Evolutionary conservation across 35 echinoderm and acorn worm species (phyloP).

Genomic region (Ptychodera flava): DNA sequence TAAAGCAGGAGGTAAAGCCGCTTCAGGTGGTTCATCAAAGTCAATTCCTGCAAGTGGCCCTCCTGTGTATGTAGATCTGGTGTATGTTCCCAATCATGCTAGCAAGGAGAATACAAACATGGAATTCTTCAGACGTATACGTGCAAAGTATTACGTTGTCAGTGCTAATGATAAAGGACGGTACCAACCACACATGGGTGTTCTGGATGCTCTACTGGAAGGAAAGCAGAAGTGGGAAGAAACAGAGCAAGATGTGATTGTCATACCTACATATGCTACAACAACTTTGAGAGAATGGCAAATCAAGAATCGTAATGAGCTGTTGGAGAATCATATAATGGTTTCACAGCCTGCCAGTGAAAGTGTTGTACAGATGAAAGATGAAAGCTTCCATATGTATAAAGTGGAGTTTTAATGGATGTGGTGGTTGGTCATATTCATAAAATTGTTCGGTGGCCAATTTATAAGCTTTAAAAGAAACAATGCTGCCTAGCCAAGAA

Average conservation of each 20-base stretch:
- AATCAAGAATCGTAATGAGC: conserved; percentile 59
- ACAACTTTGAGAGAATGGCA: conserved; percentile 77
- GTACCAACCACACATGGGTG: conserved; percentile 51
- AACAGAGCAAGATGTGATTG: conserved; percentile 44
- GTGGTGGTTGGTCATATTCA: no score
- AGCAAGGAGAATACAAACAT: conserved; percentile 76
- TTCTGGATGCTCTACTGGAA: conserved; percentile 80
- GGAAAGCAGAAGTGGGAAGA: conserved; percentile 90
- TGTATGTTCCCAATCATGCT: conserved; percentile 92
- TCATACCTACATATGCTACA: conserved; percentile 91
- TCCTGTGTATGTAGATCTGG: conserved; percentile 78
- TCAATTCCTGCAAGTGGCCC: conserved; percentile 83
- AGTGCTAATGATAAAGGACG: conserved; percentile 77
- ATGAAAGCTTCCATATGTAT: conserved; percentile 99
- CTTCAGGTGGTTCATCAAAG: conserved; percentile 33
- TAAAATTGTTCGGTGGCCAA: no score
- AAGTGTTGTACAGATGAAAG: conserved; percentile 96
- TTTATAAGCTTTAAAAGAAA: no score
- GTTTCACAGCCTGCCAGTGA: conserved; percentile 77
- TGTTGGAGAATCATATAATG: conserved; percentile 69
- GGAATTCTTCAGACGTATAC: conserved; percentile 86
- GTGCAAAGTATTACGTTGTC: conserved; percentile 88
- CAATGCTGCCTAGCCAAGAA: no score
- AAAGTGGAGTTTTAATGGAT: conserved; percentile 85
- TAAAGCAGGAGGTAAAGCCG: conserved; percentile 11